Conservation (phyloP, 2,797 vertebrate species). For the Pseudochaenichthys georgianus region DNA sequence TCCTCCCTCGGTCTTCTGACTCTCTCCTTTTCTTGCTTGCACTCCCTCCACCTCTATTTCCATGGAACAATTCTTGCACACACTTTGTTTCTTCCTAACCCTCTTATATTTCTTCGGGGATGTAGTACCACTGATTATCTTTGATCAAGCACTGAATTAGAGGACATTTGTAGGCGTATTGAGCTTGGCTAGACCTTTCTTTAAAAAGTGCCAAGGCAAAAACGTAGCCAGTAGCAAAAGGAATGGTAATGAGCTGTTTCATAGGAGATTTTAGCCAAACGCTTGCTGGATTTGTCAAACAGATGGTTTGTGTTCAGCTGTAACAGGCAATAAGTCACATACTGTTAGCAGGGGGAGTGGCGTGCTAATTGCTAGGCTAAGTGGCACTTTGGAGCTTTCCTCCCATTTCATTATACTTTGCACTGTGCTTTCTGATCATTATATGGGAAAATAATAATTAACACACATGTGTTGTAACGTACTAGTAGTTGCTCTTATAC, state of each 20-base stretch:
- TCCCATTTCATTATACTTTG: conserved; percentile 46
- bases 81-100: conserved; percentile 47
- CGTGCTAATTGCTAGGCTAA: conserved; percentile 63
- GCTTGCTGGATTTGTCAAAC: conserved; percentile 63
- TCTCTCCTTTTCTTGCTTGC: conserved; percentile 45
- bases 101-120: conserved; percentile 32
- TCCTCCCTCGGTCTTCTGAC: conserved; percentile 52
- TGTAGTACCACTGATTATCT: conserved; percentile 45
- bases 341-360: conserved; percentile 55
- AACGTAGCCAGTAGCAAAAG: conserved; percentile 52
- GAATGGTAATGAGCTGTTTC: conserved; percentile 64
- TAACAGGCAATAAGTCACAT: conserved; percentile 57
- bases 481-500: not conserved
- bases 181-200: conserved; percentile 42
- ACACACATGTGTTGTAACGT: conserved; percentile 19
- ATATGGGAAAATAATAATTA: conserved; percentile 33
- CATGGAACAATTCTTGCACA: conserved; percentile 54
- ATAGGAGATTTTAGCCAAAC: conserved; percentile 56
- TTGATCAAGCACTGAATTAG: conserved; percentile 53
- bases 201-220: conserved; percentile 44
- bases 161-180: conserved; percentile 44
- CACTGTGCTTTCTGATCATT: conserved; percentile 38
- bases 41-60: conserved; percentile 66
- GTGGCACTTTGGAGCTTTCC: conserved; percentile 56
- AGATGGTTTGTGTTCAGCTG: conserved; percentile 65